These are phyloP conservation scores for Ptychoptera contaminata DNA, from an alignment of 2,888 invertebrate species.

Conservation along the genomic window DNA sequence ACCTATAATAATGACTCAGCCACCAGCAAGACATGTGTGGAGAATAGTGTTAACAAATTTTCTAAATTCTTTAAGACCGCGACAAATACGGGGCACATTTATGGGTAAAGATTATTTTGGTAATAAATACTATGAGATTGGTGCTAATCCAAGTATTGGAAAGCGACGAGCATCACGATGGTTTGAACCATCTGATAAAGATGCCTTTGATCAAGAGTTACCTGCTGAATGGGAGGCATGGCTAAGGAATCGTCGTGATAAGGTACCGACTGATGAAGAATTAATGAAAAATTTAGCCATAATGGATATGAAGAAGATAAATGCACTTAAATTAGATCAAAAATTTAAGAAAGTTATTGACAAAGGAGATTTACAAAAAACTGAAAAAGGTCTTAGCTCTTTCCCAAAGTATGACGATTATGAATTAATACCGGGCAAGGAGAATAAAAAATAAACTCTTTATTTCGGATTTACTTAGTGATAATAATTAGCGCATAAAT, in stretches of 20 bases:
- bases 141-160: constrained; percentile 44
- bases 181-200: constrained; percentile 50
- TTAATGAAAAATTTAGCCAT: constrained; percentile 51
- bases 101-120: constrained; percentile 67
- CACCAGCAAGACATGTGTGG: constrained; percentile 23
- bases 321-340: constrained; percentile 52
- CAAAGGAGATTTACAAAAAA: constrained; percentile 23
- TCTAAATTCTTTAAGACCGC: constrained; percentile 29
- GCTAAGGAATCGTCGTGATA: constrained; percentile 42
- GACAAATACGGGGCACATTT: constrained; percentile 35
- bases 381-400: constrained; percentile 23
- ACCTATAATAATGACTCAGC: constrained; percentile 15
- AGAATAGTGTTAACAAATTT: constrained; percentile 27
- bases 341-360: constrained; percentile 30
- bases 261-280: constrained; percentile 60
- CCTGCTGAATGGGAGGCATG: constrained; percentile 84
- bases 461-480: too few species aligned
- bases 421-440: constrained; percentile 29
- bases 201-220: constrained; percentile 50
- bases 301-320: constrained; percentile 55
- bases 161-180: constrained; percentile 51
- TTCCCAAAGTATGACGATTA: constrained; percentile 39
- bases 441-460: constrained; percentile 13
- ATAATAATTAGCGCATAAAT: too few species aligned
- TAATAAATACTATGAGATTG: constrained; percentile 68